Evolutionary conservation across 2,113 vertebrate species (phyloP).

Genomic region (Trachemys scripta): DNA sequence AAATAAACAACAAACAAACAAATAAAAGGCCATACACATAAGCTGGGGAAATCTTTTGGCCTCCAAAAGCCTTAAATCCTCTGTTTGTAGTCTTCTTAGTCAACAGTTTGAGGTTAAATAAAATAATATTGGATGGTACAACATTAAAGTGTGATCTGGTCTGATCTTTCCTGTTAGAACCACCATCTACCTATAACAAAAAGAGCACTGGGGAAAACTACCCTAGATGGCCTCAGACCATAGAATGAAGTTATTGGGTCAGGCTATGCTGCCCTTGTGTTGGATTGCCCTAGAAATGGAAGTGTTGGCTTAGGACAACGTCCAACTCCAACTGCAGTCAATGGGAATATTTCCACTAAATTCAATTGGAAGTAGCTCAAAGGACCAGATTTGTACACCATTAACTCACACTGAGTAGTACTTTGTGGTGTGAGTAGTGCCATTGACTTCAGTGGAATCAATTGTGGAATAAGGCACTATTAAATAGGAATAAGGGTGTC

Average conservation of each 20-base stretch:
- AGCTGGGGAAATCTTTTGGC: not conserved
- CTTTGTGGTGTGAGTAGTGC: not conserved
- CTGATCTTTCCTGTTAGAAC: not conserved
- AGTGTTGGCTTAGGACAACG: not conserved
- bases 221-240: not conserved
- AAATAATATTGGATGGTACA: not conserved
- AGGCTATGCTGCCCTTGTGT: not conserved
- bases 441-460: not conserved
- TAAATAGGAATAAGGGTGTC: not conserved
- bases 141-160: not conserved
- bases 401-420: not conserved
- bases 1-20: not conserved
- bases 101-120: conserved; percentile 30
- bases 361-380: not conserved
- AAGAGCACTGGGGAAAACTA: not conserved
- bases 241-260: not conserved
- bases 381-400: not conserved
- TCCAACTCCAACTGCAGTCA: not conserved
- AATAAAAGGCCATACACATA: not conserved
- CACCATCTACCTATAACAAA: not conserved
- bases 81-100: not conserved
- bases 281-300: not conserved
- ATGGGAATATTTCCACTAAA: not conserved
- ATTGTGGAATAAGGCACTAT: not conserved
- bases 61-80: not conserved